phyloP scores from a whole-genome alignment of 2,113 vertebrate genomes.

The Ictidomys tridecemlineatus region DNA sequence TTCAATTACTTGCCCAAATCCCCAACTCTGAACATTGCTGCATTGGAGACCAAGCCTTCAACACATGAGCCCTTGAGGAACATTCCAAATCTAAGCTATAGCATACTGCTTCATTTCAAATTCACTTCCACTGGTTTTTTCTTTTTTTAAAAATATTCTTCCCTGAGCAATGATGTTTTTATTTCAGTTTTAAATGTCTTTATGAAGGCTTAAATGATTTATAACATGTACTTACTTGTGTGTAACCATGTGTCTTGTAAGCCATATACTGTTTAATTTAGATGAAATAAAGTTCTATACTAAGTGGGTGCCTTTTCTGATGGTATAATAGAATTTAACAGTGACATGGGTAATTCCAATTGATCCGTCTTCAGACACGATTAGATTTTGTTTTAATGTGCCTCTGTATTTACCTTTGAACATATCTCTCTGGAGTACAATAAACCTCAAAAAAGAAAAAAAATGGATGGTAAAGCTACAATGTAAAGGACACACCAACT shows the following conservation, averaged over 20 bases:
- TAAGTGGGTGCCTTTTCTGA: not conserved
- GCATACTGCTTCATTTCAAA: not conserved
- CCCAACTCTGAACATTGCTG: no score
- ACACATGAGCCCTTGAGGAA: no score
- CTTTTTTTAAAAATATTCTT: not conserved
- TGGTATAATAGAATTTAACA: not conserved
- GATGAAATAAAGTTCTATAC: not conserved
- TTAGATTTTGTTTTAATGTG: not conserved
- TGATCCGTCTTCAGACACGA: not conserved
- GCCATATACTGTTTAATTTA: not conserved
- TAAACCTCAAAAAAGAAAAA: not conserved
- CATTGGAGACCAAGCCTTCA: no score
- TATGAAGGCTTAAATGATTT: not conserved
- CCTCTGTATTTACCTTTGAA: not conserved
- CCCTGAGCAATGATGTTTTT: not conserved
- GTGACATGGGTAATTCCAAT: not conserved
- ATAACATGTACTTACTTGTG: not conserved
- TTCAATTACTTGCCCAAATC: no score
- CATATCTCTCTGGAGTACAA: not conserved
- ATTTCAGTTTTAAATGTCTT: not conserved
- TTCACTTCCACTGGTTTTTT: not conserved
- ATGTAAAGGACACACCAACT: not conserved
- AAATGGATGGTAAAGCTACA: not conserved
- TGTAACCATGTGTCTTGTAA: not conserved
- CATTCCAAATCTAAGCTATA: no score